Base-by-base conservation (phyloP, 2,113 vertebrate species). In the Erythrocebus patas region DNA sequence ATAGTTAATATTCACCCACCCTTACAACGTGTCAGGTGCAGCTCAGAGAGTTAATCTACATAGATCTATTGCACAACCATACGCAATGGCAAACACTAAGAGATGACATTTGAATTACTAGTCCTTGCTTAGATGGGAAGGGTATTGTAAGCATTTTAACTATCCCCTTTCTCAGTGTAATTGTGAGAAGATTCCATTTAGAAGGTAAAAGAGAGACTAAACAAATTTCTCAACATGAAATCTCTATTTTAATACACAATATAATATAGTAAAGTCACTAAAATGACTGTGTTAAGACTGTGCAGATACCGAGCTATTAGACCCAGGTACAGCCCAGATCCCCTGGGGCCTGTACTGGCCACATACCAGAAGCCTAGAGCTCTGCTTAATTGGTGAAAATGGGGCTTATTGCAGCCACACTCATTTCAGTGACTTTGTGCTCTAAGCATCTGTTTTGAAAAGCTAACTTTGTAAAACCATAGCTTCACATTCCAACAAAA, bases 401-500 rank as follows among this genome's bases (percentile, higher is more conserved):
- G 12, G 68, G 68, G 20, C 78, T 72, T 17, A 81, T 0, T 89
- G 73, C 66, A 82, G 32, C 35, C 72, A 93, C 57, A 35, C 70
- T 50, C 70, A 50, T 18, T 23, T 79, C 70, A 81, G 57, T 70
- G 72, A 50, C 64, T 93, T 76, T 3, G 57, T 78, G 48, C 81
- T 76, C 81, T 57, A 40, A 68, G 89, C 85, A 72, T 80, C 93
- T 96, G 93, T 55, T 92, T 45, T 68, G 75, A 90, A 96, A 94
- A 94, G 75, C 76, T 89, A 50, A 93, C n/a, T 94, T 82, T 93
- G 91, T 95, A 45, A 86, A 96, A 89, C 79, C 14, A 3, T 38
- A 83, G 75, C 70, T 57, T 97, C 81, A 81, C 59, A 50, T 92
- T 96, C 35, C 61, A 55, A 61, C 40, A 94, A 78, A 93, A 85